A percentile compares a stretch with the other conserved stretches of the same genome.
Evolutionary conservation across 2,888 invertebrate genomes (phyloP).

Genomic region (Deroplatys truncata): DNA sequence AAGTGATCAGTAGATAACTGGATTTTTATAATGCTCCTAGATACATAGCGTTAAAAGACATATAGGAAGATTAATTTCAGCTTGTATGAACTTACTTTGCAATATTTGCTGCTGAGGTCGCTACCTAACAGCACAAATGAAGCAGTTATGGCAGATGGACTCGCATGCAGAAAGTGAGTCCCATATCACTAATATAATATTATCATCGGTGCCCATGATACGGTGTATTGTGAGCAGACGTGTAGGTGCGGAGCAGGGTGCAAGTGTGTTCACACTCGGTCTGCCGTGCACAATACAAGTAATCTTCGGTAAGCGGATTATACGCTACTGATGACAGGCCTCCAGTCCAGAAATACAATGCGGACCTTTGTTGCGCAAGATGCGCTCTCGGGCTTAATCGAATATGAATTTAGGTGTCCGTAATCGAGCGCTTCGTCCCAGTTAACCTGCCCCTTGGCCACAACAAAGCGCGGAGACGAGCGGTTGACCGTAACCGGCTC

Average conservation of each 20-base stretch:
- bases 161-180: no score
- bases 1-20: no score
- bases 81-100: no score
- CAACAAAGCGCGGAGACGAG: not conserved
- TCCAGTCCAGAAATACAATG: not conserved
- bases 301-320: slow-evolving; percentile 1
- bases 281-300: not conserved
- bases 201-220: not conserved
- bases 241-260: not conserved
- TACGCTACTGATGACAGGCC: not conserved
- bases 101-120: no score
- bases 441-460: not conserved
- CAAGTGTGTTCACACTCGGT: not conserved
- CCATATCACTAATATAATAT: no score
- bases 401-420: not conserved
- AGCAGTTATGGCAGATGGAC: no score
- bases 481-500: not conserved
- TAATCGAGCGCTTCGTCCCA: not conserved
- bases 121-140: no score
- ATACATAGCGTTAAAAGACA: no score
- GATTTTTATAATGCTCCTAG: no score
- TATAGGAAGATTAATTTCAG: no score
- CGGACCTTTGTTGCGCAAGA: not conserved
- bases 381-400: not conserved
- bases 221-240: not conserved